phyloP scores from a whole-genome alignment of 1,140 invertebrate genomes.

The Drosophila orena region DNA sequence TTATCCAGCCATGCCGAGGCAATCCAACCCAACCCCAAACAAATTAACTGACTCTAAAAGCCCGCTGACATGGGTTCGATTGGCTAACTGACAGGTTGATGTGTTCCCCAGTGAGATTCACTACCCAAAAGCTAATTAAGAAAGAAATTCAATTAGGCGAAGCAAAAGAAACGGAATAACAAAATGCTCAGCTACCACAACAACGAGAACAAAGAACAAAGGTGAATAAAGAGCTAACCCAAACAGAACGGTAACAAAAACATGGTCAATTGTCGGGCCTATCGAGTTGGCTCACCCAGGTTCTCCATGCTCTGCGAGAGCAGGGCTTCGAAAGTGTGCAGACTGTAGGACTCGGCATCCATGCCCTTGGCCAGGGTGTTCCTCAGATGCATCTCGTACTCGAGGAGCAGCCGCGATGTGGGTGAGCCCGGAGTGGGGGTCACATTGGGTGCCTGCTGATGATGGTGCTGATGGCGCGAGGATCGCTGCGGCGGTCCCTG shows the following conservation, averaged over 20 bases:
- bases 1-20: slow-evolving; percentile 46
- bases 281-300: slow-evolving; percentile 88
- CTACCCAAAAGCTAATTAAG: slow-evolving; percentile 45
- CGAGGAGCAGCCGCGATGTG: slow-evolving; percentile 93
- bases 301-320: slow-evolving; percentile 98
- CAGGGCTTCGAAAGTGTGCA: slow-evolving; percentile 96
- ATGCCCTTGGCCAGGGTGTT: slow-evolving; percentile 97
- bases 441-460: slow-evolving; percentile 86
- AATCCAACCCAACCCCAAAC: slow-evolving; percentile 11
- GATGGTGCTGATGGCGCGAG: slow-evolving; percentile 72
- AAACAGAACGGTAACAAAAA: slow-evolving; percentile 1
- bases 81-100: slow-evolving; percentile 20
- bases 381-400: slow-evolving; percentile 97
- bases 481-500: slow-evolving; percentile 60
- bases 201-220: slow-evolving; percentile 35
- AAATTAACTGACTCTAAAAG: slow-evolving; percentile 61
- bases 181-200: slow-evolving; percentile 46
- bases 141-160: slow-evolving; percentile 60
- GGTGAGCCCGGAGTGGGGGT: slow-evolving; percentile 93
- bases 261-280: slow-evolving; percentile 3
- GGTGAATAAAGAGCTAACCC: slow-evolving; percentile 14
- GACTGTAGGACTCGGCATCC: slow-evolving; percentile 97
- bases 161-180: slow-evolving; percentile 37
- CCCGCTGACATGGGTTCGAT: slow-evolving; percentile 67
- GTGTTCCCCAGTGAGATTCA: slow-evolving; percentile 8